Percentiles rank a stretch among this genome's conserved stretches.
Conservation (phyloP, 2,113 vertebrate species). For the Mirza zaza region DNA sequence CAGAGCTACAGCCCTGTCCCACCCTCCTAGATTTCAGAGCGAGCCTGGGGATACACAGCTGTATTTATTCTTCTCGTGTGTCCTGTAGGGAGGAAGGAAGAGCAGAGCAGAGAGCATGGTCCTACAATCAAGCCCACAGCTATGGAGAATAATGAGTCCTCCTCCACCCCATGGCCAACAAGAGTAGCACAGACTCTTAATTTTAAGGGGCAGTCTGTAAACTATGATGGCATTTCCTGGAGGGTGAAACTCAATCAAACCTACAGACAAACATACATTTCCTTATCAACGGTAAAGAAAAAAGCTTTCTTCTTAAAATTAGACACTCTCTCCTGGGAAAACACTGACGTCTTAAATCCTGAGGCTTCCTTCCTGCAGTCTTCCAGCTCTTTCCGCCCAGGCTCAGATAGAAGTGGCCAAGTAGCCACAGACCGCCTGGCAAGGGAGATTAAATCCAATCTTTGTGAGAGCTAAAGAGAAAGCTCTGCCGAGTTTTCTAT, state of each 20-base stretch:
- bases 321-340: neutral
- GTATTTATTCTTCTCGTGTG: neutral
- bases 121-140: neutral
- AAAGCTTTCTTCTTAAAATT: neutral
- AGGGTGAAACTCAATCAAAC: neutral
- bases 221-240: neutral
- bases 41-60: neutral
- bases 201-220: neutral
- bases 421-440: neutral
- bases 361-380: neutral
- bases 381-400: neutral
- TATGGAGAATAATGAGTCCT: neutral
- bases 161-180: neutral
- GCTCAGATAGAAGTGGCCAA: neutral
- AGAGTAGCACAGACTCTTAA: neutral
- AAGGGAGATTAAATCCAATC: neutral
- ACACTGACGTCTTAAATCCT: neutral
- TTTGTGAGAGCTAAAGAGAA: neutral
- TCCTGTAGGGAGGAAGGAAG: neutral
- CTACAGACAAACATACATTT: neutral
- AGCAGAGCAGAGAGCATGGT: neutral
- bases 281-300: neutral
- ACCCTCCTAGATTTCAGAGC: neutral
- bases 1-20: neutral
- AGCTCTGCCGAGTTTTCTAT: neutral